Conservation (phyloP, 2,888 invertebrate genomes). For the Xestia sexstrigata region DNA sequence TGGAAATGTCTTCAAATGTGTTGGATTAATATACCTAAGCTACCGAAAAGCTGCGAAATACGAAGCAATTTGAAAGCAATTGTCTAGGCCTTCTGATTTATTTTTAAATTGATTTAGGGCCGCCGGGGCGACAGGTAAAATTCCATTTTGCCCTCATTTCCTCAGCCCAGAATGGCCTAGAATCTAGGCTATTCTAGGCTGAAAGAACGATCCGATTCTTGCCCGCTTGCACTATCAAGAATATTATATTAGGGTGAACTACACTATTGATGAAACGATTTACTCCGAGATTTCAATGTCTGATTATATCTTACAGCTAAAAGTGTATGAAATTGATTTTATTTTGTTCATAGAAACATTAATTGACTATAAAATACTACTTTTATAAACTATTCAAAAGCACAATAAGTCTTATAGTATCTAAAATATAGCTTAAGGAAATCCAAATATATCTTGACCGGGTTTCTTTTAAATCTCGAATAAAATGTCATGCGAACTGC, state of each 20-base stretch:
- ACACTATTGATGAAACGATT: constrained; percentile 16
- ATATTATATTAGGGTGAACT: too few species aligned
- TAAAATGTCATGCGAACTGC: constrained; percentile 6
- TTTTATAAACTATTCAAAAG: too few species aligned
- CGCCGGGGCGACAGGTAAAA: too few species aligned
- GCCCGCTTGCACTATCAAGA: too few species aligned
- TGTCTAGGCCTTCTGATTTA: too few species aligned
- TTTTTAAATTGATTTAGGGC: too few species aligned
- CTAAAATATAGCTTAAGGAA: constrained; percentile 26
- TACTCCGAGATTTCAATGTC: constrained; percentile 39
- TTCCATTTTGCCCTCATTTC: too few species aligned
- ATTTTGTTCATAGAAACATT: background rate
- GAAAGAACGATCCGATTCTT: too few species aligned
- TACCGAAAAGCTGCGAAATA: background rate
- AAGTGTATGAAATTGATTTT: constrained; percentile 5
- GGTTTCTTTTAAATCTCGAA: constrained; percentile 23
- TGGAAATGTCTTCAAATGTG: background rate
- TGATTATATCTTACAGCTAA: constrained; percentile 11
- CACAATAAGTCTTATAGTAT: background rate
- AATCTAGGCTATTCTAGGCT: too few species aligned
- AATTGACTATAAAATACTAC: background rate
- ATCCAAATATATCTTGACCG: constrained; percentile 26
- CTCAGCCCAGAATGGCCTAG: too few species aligned
- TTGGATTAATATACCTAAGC: background rate
- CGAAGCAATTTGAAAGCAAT: background rate